These are phyloP conservation scores for Sarcophaga subvicina DNA, from an alignment of 2,888 invertebrate genomes.

Conservation along the genomic window DNA sequence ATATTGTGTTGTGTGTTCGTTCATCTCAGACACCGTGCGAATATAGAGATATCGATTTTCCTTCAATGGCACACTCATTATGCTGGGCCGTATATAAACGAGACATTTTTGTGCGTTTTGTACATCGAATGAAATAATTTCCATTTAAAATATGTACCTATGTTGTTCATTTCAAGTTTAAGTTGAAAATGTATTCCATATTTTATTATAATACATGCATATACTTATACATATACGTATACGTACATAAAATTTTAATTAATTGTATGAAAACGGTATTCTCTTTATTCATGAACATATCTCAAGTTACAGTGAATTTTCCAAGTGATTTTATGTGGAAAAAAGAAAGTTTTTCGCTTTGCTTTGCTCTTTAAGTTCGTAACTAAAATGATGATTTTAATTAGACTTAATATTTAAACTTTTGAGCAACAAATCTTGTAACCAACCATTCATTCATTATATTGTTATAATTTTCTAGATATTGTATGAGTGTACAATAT, in stretches of 20 bases:
- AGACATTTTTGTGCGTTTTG: conserved; percentile 37
- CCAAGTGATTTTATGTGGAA: conserved; percentile 19
- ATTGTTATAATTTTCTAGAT: background rate
- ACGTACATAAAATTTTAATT: conserved; percentile 7
- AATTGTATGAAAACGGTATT: background rate
- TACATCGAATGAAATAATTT: background rate
- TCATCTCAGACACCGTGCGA: conserved; percentile 23
- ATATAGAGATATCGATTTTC: conserved; percentile 63
- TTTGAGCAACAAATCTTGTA: background rate
- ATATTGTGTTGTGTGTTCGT: background rate
- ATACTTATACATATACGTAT: background rate
- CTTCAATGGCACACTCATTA: conserved; percentile 18
- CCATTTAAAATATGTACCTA: too few species aligned
- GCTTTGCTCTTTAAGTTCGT: conserved; percentile 12
- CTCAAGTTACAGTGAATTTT: conserved; percentile 33
- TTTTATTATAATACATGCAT: conserved; percentile 3
- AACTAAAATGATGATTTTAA: conserved; percentile 35
- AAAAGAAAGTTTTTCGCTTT: conserved; percentile 62
- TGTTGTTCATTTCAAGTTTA: too few species aligned
- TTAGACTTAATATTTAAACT: conserved; percentile 9
- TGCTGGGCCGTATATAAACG: conserved; percentile 15
- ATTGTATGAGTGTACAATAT: background rate
- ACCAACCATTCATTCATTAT: background rate
- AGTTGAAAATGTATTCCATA: background rate
- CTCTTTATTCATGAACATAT: conserved; percentile 24